phyloP scores from a whole-genome alignment of 1,140 invertebrate species.

The Agrilus planipennis region DNA sequence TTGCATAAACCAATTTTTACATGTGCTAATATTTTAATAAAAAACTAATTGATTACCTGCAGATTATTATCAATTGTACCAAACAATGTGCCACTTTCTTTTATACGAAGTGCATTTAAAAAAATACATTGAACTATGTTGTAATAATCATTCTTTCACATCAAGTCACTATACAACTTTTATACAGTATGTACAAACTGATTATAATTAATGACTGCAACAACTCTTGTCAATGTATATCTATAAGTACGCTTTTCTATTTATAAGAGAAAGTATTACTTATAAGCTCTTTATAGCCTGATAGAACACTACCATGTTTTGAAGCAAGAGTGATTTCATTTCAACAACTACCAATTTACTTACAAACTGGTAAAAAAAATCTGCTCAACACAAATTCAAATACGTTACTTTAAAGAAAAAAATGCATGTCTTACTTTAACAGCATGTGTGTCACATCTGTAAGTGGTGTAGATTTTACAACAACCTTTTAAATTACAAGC shows the following conservation, averaged over 20 bases:
- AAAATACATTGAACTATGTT: background rate
- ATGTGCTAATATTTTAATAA: no score
- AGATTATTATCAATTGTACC: no score
- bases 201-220: background rate
- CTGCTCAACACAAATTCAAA: conserved; percentile 3
- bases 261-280: background rate
- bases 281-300: background rate
- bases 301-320: no score
- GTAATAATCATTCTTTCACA: background rate
- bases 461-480: no score
- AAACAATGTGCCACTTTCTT: no score
- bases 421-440: no score
- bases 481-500: no score
- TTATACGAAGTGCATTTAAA: no score
- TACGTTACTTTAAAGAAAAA: no score
- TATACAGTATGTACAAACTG: background rate
- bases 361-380: conserved; percentile 4
- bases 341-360: background rate
- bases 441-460: no score
- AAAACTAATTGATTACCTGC: no score
- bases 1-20: no score
- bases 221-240: background rate
- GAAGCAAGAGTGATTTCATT: conserved; percentile 2
- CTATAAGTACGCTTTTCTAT: background rate
- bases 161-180: background rate